Conservation (phyloP, 2,113 vertebrate species). For the Cinclus cinclus region DNA sequence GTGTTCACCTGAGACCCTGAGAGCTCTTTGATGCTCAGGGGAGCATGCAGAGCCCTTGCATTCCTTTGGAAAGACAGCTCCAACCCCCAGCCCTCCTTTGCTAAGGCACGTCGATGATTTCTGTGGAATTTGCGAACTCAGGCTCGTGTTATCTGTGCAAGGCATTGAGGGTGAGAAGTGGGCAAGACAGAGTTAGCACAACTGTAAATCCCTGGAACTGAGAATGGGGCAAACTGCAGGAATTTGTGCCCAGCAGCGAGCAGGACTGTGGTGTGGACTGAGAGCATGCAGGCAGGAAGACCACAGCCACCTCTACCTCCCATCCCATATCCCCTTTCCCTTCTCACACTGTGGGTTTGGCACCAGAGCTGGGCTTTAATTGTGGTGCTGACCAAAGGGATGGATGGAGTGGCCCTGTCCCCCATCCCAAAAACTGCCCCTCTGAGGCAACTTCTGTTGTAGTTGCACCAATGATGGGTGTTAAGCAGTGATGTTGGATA, state of each 20-base stretch:
- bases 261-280: neutral
- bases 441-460: neutral
- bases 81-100: neutral
- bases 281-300: neutral
- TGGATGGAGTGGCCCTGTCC: neutral
- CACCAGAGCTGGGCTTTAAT: neutral
- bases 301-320: neutral
- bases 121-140: accelerated
- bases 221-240: neutral
- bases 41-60: neutral
- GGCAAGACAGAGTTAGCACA: neutral
- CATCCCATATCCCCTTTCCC: neutral
- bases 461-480: neutral
- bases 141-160: neutral
- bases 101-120: neutral
- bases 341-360: neutral
- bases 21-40: neutral
- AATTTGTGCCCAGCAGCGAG: neutral
- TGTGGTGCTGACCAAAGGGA: neutral
- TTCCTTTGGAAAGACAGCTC: neutral
- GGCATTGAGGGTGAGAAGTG: neutral
- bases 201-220: neutral
- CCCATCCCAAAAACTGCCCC: neutral
- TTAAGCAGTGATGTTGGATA: neutral
- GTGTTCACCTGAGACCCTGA: neutral